phyloP scores from a whole-genome alignment of 1,140 invertebrate genomes.

The Pachyrhynchus sulphureomaculatus region DNA sequence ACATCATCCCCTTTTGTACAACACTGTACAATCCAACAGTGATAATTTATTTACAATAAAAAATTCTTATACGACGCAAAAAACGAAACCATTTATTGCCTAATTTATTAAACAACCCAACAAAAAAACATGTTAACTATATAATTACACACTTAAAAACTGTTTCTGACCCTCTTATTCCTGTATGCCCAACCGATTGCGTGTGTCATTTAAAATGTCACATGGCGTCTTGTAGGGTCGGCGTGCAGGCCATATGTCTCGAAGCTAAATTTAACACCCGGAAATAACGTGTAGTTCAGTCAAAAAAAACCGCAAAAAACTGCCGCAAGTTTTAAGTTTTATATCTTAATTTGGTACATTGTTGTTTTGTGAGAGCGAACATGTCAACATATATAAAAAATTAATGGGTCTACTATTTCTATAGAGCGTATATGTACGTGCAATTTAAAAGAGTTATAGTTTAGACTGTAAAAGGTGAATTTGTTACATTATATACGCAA shows the following conservation, averaged over 20 bases:
- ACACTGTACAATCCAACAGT: no score
- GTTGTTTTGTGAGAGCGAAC: not conserved
- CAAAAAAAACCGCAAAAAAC: constrained; percentile 2
- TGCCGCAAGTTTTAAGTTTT: not conserved
- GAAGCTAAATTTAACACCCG: constrained; percentile 5
- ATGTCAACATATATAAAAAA: no score
- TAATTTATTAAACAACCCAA: no score
- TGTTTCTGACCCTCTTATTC: constrained; percentile 2
- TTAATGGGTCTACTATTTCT: no score
- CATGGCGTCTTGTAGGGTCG: constrained; percentile 10
- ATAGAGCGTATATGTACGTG: no score
- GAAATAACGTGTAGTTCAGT: not conserved
- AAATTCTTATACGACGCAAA: no score
- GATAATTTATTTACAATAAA: no score
- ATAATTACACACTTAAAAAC: not conserved
- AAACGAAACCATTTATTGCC: no score
- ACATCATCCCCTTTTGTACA: no score
- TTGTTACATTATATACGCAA: no score
- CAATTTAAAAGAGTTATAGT: no score
- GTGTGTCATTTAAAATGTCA: constrained; percentile 7
- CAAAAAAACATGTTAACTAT: not conserved
- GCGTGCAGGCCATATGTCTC: not conserved
- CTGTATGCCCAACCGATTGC: not conserved
- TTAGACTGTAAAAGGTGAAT: no score
- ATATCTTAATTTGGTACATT: not conserved